phyloP scores from a whole-genome alignment of 1,140 invertebrate genomes.

The Prorops nasuta region DNA sequence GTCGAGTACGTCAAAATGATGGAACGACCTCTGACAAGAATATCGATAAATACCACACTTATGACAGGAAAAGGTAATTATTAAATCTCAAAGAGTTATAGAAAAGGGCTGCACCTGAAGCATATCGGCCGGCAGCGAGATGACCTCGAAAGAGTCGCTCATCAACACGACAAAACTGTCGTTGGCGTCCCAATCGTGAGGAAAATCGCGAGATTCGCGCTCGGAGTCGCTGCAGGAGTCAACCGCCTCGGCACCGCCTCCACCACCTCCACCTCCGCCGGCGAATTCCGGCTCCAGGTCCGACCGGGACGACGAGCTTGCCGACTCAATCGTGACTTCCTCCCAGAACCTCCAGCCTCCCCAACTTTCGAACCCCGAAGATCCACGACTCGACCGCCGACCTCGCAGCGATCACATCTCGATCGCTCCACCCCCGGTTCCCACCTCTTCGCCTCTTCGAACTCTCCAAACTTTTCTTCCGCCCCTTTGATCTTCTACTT shows the following conservation, averaged over 20 bases:
- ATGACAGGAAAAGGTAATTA: no score
- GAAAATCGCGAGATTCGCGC: constrained; percentile 28
- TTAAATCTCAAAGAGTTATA: no score
- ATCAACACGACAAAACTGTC: constrained; percentile 56
- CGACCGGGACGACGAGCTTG: constrained; percentile 52
- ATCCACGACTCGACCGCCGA: background rate
- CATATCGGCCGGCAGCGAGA: constrained; percentile 55
- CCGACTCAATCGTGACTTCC: constrained; percentile 54
- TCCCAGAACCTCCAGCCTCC: constrained; percentile 5
- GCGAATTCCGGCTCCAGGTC: constrained; percentile 44
- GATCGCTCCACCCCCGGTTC: background rate
- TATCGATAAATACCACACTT: no score
- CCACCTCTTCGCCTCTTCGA: background rate
- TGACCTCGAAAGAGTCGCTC: constrained; percentile 56
- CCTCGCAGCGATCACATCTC: background rate
- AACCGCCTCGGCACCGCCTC: constrained; percentile 16
- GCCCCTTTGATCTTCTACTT: no score
- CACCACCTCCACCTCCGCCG: constrained; percentile 14
- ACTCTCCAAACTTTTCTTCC: background rate
- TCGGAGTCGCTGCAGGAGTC: constrained; percentile 42
- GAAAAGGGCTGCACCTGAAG: constrained; percentile 49
- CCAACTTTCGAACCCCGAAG: background rate
- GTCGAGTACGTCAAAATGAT: no score
- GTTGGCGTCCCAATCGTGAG: constrained; percentile 22
- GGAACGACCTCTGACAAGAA: no score